Evolutionary conservation across 1,140 invertebrate genomes (phyloP).

Genomic region (Diachasmimorpha longicaudata): DNA sequence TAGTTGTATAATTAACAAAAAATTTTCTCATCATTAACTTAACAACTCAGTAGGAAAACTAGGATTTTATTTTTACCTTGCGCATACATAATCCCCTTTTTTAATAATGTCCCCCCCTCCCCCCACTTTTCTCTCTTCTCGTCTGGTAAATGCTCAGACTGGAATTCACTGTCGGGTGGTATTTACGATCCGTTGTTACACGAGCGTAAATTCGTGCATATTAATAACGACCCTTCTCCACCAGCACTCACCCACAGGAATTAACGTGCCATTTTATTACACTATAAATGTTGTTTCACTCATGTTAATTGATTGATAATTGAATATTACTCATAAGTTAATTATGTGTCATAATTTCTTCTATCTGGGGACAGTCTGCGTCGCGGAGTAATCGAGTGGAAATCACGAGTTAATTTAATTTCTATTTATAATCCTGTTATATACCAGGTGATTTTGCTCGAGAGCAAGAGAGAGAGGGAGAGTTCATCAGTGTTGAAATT

Average conservation of each 20-base stretch:
- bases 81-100: background rate
- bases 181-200: background rate
- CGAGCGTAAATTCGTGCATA: background rate
- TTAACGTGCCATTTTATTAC: background rate
- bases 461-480: background rate
- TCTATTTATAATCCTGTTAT: slow-evolving; percentile 15
- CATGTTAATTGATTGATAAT: background rate
- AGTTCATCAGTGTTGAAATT: background rate
- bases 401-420: slow-evolving; percentile 9
- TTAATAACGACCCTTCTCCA: background rate
- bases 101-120: background rate
- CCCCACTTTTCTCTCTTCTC: too few species aligned
- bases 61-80: background rate
- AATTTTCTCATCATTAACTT: background rate
- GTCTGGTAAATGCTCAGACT: background rate
- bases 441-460: background rate
- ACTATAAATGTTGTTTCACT: background rate
- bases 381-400: slow-evolving; percentile 3
- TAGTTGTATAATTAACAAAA: background rate
- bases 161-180: background rate
- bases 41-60: background rate
- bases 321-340: background rate
- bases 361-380: background rate
- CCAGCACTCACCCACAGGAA: background rate
- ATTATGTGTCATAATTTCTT: background rate